Percentiles rank a stretch among this genome's conserved stretches.
phyloP scores from a whole-genome alignment of 2,888 invertebrate genomes.

The Desoria tigrina region DNA sequence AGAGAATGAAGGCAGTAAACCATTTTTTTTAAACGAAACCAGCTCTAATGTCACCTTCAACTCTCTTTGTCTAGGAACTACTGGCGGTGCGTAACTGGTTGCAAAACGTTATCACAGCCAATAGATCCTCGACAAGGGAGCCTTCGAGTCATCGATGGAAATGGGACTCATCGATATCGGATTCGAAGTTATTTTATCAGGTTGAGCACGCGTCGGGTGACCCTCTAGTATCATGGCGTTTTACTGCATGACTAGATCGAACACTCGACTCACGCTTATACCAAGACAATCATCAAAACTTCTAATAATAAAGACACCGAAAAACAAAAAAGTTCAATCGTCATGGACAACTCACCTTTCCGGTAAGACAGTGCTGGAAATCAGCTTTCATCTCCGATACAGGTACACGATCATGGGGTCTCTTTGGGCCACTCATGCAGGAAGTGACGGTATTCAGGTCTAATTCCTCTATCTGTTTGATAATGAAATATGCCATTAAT shows the following conservation, averaged over 20 bases:
- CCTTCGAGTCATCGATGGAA: slow-evolving; percentile 25
- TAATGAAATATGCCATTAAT: neutral
- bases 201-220: slow-evolving; percentile 49
- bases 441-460: slow-evolving; percentile 87
- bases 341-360: slow-evolving; percentile 59
- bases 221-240: slow-evolving; percentile 46
- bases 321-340: neutral
- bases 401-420: slow-evolving; percentile 93
- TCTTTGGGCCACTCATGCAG: slow-evolving; percentile 93
- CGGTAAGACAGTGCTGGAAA: slow-evolving; percentile 79
- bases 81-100: slow-evolving; percentile 53
- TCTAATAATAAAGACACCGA: slow-evolving; percentile 75
- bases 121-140: slow-evolving; percentile 54
- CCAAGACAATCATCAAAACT: slow-evolving; percentile 13
- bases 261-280: slow-evolving; percentile 52
- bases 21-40: too few relatives aligned
- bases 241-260: slow-evolving; percentile 51
- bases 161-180: neutral
- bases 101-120: slow-evolving; percentile 53
- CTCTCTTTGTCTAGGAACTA: slow-evolving; percentile 54
- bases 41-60: slow-evolving; percentile 14
- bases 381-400: slow-evolving; percentile 87
- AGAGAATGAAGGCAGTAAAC: too few relatives aligned
- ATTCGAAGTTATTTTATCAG: neutral
- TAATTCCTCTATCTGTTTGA: slow-evolving; percentile 71